Base-by-base conservation (phyloP, 2,113 vertebrate species). In the Sceloporus tristichus region DNA sequence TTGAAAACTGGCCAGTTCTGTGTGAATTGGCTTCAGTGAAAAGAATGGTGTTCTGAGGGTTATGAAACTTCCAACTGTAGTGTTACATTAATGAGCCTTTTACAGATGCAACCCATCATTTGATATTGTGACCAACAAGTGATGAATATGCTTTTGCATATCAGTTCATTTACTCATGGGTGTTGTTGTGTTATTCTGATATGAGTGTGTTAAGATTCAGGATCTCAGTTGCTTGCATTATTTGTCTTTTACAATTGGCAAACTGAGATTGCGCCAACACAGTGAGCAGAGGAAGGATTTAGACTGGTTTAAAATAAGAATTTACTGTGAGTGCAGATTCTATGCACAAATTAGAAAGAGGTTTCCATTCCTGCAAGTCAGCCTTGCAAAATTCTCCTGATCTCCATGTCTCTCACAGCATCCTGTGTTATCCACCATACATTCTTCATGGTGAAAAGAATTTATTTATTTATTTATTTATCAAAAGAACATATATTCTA, bases 261-360 rank as follows among this genome's bases (percentile, higher is more conserved):
- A 74, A 59, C 23, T n/a, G 38, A 75, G 40, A 42, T 54, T 68
- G 34, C 1, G 9, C n/a, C 48, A 56, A 83, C 23, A 68, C 10
- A 9, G 77, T 34, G 59, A 8, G 25, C 54, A 34, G 23, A 38
- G 9, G 25, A 78, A 77, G 21, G n/a, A 34, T 70, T 56, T 77
- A 23, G 65, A n/a, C 62, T 59, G 18, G 84, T 91, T 93, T 88
- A 87, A 88, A 93, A 87, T 13, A 89, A 86, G 11, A 34, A 34
- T 93, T 92, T 0, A 9, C 79, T 6, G 11, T 42, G 59, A 34
- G 66, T 66, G 23, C 80, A 48, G 65, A 40, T 70, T 76, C 40
- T 27, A n/a, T 40, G 11, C 13, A 65, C 21, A 38, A 48, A 48
- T 34, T 8, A 34, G 54, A 79, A 54, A 56, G 48, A 59, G 48